A percentile compares a stretch with the other conserved stretches of the same genome.
Evolutionary conservation across 2,797 vertebrate species (phyloP).

Genomic region (Sebastes steindachneri): DNA sequence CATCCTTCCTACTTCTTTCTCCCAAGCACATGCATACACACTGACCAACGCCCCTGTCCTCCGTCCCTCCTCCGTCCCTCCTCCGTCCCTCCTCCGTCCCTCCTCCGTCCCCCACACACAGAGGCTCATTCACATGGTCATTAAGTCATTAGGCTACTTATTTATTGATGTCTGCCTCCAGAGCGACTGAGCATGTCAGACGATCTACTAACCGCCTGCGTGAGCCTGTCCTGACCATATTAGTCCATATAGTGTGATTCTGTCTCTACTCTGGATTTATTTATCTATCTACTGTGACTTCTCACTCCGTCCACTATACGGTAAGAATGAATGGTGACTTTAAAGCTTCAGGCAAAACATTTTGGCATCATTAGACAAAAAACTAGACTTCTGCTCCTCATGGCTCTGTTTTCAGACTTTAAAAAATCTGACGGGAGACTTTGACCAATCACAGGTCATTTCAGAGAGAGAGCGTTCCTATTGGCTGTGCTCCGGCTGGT

Average conservation of each 20-base stretch:
- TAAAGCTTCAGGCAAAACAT: no score
- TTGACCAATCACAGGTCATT: no score
- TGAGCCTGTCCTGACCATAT: constrained; percentile 63
- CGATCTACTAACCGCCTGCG: constrained; percentile 12
- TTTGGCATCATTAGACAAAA: no score
- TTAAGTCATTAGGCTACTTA: constrained; percentile 78
- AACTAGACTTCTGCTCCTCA: no score
- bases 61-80: constrained; percentile 29
- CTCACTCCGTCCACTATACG: background rate
- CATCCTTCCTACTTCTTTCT: background rate
- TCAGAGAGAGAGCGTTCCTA: no score
- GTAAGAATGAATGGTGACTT: background rate
- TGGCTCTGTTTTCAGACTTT: no score
- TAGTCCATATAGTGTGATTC: constrained; percentile 46
- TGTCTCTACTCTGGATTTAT: background rate
- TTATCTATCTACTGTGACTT: constrained; percentile 1
- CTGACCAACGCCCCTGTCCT: constrained; percentile 45
- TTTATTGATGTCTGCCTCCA: constrained; percentile 77
- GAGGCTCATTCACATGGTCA: constrained; percentile 71
- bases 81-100: constrained; percentile 17
- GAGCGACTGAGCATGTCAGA: constrained; percentile 57
- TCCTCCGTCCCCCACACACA: constrained; percentile 55
- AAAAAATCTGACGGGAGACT: no score
- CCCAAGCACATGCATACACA: background rate
- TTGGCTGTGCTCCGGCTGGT: no score